A percentile compares a stretch with the other conserved stretches of the same genome.
Evolutionary conservation across 2,797 vertebrate genomes (phyloP).

Genomic region (Tiaroga cobitis): DNA sequence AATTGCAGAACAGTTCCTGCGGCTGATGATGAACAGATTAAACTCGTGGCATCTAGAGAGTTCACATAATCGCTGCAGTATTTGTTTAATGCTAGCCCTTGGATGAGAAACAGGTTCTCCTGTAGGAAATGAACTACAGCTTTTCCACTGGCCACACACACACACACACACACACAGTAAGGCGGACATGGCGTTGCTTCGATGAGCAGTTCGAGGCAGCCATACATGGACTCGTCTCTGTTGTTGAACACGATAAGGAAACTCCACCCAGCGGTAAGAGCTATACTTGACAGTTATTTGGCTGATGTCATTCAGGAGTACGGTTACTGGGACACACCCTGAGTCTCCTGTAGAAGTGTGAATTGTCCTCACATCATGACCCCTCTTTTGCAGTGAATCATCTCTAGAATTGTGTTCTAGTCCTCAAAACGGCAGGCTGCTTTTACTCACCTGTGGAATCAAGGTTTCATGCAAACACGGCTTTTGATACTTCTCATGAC

Average conservation of each 20-base stretch:
- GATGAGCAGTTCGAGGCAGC: slow-evolving; percentile 17
- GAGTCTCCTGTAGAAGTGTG: neutral
- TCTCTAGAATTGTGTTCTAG: neutral
- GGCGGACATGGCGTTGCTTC: neutral
- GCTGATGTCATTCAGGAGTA: slow-evolving; percentile 65
- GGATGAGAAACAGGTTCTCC: slow-evolving; percentile 17
- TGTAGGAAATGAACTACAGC: slow-evolving; percentile 24
- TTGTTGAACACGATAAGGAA: neutral
- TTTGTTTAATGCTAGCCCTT: slow-evolving; percentile 16
- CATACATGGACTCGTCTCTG: slow-evolving; percentile 57
- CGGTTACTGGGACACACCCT: slow-evolving; percentile 26
- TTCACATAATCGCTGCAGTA: slow-evolving; percentile 7
- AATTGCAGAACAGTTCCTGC: neutral
- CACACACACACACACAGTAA: slow-evolving; percentile 9
- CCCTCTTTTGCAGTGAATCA: neutral
- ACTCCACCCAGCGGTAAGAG: slow-evolving; percentile 41
- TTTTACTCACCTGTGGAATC: neutral
- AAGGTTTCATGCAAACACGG: neutral
- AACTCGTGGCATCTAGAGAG: neutral
- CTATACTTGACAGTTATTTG: slow-evolving; percentile 54
- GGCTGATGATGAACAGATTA: slow-evolving; percentile 14
- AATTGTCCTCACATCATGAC: neutral
- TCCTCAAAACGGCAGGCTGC: neutral
- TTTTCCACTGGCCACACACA: slow-evolving; percentile 32
- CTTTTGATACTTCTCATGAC: neutral